Evolutionary conservation across 2,113 vertebrate species (phyloP).

Genomic region (Formicarius rufipectus): DNA sequence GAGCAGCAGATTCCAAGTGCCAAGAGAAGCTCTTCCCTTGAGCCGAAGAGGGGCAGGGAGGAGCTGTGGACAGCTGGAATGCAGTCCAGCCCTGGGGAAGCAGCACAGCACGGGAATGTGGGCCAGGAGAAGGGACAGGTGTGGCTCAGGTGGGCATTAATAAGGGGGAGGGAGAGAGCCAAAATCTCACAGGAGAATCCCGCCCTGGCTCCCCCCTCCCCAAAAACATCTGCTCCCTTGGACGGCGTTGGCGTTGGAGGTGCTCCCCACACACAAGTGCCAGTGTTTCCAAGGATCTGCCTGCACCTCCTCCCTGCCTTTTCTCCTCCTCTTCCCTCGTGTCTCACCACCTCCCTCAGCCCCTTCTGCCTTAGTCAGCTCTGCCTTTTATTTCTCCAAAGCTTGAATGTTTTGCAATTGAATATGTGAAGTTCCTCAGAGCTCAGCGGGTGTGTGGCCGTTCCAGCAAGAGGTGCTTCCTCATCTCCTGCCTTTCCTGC

Average conservation of each 20-base stretch:
- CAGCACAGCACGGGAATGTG: fast-evolving
- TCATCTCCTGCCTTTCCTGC: background rate
- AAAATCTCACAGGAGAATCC: background rate
- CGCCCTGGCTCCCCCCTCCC: background rate
- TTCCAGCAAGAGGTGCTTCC: background rate
- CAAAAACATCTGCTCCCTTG: background rate
- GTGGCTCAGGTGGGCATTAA: fast-evolving
- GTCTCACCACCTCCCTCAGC: background rate
- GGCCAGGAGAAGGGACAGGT: background rate
- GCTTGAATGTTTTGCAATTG: slow-evolving; percentile 32
- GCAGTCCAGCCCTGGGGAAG: background rate
- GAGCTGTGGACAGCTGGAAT: background rate
- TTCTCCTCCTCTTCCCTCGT: background rate
- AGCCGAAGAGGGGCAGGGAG: background rate
- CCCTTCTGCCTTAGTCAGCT: slow-evolving; percentile 40
- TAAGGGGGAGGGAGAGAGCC: background rate
- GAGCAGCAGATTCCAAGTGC: background rate
- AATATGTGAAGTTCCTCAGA: background rate
- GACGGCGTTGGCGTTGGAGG: fast-evolving
- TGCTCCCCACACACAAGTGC: slow-evolving; percentile 45
- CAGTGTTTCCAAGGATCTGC: background rate
- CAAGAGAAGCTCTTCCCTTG: background rate
- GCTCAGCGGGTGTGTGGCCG: background rate
- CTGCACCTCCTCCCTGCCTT: background rate
- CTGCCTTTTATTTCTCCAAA: slow-evolving; percentile 16